Evolutionary conservation across 35 echinoderm and acorn worm species (phyloP).

Genomic region (Apostichopus japonicus): DNA sequence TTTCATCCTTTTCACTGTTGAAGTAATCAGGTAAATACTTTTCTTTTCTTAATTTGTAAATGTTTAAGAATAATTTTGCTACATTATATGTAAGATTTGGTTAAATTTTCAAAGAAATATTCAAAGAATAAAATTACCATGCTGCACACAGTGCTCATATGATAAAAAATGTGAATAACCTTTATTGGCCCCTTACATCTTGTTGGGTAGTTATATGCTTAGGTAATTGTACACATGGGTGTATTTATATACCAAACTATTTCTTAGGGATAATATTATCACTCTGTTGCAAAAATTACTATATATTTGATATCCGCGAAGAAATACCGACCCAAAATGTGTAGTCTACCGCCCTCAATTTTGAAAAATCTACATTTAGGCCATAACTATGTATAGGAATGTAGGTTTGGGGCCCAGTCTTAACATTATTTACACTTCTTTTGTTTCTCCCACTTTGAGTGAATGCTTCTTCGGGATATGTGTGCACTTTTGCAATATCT

Average conservation of each 20-base stretch:
- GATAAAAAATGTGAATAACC: slow-evolving; percentile 1
- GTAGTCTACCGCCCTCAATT: neutral
- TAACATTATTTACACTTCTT: neutral
- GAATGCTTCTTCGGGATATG: slow-evolving; percentile 14
- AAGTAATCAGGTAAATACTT: neutral
- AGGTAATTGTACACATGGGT: neutral
- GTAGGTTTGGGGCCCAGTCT: neutral
- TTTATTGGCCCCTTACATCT: neutral
- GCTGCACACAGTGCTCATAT: slow-evolving; percentile 25
- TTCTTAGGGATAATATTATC: slow-evolving; percentile 9
- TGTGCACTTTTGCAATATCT: neutral
- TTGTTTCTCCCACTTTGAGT: neutral
- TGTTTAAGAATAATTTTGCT: neutral
- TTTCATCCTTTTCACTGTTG: neutral
- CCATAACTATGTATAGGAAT: slow-evolving; percentile 24
- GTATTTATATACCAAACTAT: slow-evolving; percentile 4
- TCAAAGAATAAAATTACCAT: slow-evolving; percentile 15
- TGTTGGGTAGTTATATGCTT: slow-evolving; percentile 1
- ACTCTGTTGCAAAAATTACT: neutral
- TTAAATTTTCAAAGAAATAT: neutral
- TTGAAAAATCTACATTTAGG: slow-evolving; percentile 17
- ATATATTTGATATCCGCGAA: neutral
- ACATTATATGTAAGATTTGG: neutral
- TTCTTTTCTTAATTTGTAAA: neutral
- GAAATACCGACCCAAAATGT: slow-evolving; percentile 9